Evolutionary conservation across 92 coral and sea anemone genomes (phyloP), one percentile per base, ranked within the genome.

Genomic region (Palythoa grandiflora): DNA sequence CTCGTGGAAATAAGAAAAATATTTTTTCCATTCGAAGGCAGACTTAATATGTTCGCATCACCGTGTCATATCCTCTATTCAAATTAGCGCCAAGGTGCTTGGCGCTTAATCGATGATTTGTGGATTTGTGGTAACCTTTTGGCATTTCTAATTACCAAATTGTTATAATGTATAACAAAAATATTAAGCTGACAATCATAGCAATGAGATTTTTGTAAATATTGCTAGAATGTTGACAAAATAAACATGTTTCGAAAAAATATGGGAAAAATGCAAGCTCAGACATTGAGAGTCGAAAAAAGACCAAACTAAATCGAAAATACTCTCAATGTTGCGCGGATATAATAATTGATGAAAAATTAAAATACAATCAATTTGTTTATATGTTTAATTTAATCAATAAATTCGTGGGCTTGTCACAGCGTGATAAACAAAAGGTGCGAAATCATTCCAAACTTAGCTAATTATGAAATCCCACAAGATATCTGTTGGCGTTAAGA

Each of bases 401-500:
- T 48, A 73, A 44, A 16, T 28, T 15, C 16, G 54, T 15, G 55
- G 52, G 16, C 39, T 73, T 73, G 13, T 73, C 53, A 44, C 55
- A 48, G 21, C 12, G 6, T 6, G 52, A 48, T 16, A 54, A 73
- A 16, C 47, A 73, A 73, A 44, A n/a, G 78, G 39, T 44, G 53
- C 39, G 12, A 73, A 39, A 9, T 20, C 38, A 3, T 73, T 50
- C 78, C 9, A 5, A 8, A 11, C 39, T 73, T 17, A 38, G 13
- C 12, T 50, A 40, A 39, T 44, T 16, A 44, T 37, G 19, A 7
- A 38, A 73, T 38, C 12, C 54, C 77, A 15, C 13, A 38, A 2
- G 16, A 39, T 13, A 17, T 73, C 78, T 73, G 78, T 73, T 73
- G 54, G 21, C 78, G 51, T 38, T 73, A 39, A n/a, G 17, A 50